Evolutionary conservation across 2,888 invertebrate species (phyloP), one percentile per base, ranked within the genome.

Genomic region (Epiblema foenella): DNA sequence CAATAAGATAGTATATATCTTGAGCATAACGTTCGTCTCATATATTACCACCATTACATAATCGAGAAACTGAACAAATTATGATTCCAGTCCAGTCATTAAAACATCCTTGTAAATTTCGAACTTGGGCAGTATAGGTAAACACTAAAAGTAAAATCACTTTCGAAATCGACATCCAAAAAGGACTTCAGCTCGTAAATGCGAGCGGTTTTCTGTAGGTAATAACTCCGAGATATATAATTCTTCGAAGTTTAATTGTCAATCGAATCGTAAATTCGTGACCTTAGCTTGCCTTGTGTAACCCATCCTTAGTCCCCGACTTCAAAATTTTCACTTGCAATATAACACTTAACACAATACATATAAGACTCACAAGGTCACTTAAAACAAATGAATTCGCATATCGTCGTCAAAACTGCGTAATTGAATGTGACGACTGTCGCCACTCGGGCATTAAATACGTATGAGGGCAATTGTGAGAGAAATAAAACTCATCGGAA

Each of bases 81-180:
- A 76, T 77, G 76, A 77, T 71, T 74, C 81, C 81, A 81, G 79
- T 82, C 78, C 78, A 75, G 75, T 80, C 83, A 85, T 87, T 85
- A 87, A 85, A 79, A 77, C 81, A 77, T 81, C 81, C 77, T 83
- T 83, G 80, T 84, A 86, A 86, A 87, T 80, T 77, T 81, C 77
- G 74, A 75, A 75, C 79, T 78, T 24, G 58, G 68, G 76, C 82
- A 83, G 78, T 72, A 72, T 77, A 60, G 60, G 60, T 60, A 54
- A 52, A 52, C 18, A 64, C 52, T 39, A 64, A 64, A 64, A 54
- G 64, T 78, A 79, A 86, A 85, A 87, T 88, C 85, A 90, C 90
- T 91, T 92, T 93, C 91, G 85, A 89, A 91, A 86, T 71, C 56
- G 85, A 84, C 79, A 84, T 89, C 86, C 90, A 89, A 89, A 83